Conservation (phyloP, 2,888 invertebrate species). For the Drosophila emarginata region DNA sequence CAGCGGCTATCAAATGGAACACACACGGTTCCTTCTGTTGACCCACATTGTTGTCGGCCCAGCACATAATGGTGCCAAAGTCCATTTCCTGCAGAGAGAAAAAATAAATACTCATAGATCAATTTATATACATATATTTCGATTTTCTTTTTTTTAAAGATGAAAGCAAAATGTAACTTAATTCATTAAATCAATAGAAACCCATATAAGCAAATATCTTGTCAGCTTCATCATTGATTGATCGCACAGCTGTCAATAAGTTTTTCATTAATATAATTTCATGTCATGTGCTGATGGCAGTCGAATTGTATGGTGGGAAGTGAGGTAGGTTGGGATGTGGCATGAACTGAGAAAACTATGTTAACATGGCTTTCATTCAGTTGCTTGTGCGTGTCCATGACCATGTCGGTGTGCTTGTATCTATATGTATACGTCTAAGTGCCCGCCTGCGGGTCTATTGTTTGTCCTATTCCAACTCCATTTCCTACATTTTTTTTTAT, state of each 20-base stretch:
- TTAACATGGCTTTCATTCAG: conserved; percentile 67
- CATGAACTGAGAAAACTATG: conserved; percentile 41
- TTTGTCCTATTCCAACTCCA: conserved; percentile 41
- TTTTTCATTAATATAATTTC: conserved; percentile 78
- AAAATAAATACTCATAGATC: background rate
- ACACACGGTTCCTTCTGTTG: conserved; percentile 89
- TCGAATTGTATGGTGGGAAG: background rate
- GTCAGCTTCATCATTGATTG: conserved; percentile 69
- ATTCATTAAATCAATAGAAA: conserved; percentile 55
- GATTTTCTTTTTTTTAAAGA: background rate
- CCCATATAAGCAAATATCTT: conserved; percentile 40
- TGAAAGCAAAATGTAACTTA: conserved; percentile 29
- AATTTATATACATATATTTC: conserved; percentile 7
- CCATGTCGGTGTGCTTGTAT: background rate
- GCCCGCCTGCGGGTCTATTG: conserved; percentile 66
- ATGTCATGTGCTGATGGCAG: conserved; percentile 42
- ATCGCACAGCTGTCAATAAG: conserved; percentile 80
- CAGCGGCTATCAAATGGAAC: conserved; percentile 90
- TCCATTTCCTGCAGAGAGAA: conserved; percentile 85
- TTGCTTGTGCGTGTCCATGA: conserved; percentile 13
- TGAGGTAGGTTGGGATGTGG: conserved; percentile 4
- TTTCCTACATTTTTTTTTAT: background rate
- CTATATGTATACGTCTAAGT: conserved; percentile 65
- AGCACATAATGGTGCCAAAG: conserved; percentile 90
- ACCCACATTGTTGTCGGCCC: conserved; percentile 89